These are phyloP conservation scores for Sitophilus oryzae DNA, from an alignment of 1,140 invertebrate genomes.

Conservation along the genomic window DNA sequence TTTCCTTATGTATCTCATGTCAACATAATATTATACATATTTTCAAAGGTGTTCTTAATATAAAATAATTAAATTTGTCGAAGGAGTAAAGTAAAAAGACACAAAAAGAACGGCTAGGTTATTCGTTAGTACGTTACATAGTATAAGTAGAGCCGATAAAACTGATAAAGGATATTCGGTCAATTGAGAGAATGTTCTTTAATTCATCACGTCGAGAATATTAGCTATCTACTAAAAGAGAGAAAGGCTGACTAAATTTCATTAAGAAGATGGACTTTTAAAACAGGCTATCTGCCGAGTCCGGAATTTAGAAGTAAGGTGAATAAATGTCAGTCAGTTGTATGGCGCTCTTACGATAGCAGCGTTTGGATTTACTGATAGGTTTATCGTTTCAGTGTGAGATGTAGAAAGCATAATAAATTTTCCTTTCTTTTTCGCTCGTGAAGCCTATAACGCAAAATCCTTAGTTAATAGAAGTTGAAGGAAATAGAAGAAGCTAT, in stretches of 20 bases:
- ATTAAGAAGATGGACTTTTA: slow-evolving; percentile 25
- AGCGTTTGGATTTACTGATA: too few species aligned
- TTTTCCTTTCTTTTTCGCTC: too few species aligned
- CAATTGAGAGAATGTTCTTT: slow-evolving; percentile 22
- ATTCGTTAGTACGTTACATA: slow-evolving; percentile 1
- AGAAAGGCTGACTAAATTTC: slow-evolving; percentile 11
- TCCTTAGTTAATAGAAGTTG: too few species aligned
- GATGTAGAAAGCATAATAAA: too few species aligned
- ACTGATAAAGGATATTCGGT: slow-evolving; percentile 54
- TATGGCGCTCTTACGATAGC: too few species aligned
- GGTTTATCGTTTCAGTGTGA: too few species aligned
- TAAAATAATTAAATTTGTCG: slow-evolving; percentile 1
- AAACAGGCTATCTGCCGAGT: slow-evolving; percentile 12
- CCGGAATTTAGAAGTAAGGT: slow-evolving; percentile 1
- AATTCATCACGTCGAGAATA: slow-evolving; percentile 23
- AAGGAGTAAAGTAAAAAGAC: too few species aligned
- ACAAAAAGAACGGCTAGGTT: neutral
- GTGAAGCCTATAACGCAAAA: too few species aligned
- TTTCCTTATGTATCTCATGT: too few species aligned
- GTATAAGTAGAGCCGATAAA: neutral
- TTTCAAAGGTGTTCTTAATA: too few species aligned
- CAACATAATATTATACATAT: too few species aligned
- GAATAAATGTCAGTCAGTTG: neutral
- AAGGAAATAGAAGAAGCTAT: too few species aligned
- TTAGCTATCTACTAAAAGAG: slow-evolving; percentile 5